These are phyloP conservation scores for Cichladusa arquata DNA, from an alignment of 2,113 vertebrate genomes.

Conservation along the genomic window DNA sequence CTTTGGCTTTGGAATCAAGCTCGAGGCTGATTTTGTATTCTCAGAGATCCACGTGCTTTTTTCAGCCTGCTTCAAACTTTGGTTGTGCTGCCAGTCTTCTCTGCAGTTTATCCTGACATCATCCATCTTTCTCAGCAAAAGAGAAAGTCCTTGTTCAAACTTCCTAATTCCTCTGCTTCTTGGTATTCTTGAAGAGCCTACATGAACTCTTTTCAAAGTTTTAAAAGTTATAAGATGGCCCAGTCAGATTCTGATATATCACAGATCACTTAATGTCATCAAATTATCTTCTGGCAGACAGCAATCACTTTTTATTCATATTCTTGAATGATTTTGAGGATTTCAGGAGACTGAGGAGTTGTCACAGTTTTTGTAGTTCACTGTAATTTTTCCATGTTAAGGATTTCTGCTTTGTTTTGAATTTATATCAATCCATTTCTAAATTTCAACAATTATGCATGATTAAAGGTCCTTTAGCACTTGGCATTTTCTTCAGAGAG, in stretches of 20 bases:
- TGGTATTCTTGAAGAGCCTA: not conserved
- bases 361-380: not conserved
- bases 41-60: not conserved
- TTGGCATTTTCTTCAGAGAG: conserved; percentile 4
- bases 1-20: not conserved
- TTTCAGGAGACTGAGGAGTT: not conserved
- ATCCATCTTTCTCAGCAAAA: not conserved
- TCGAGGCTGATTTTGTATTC: not conserved
- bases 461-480: not conserved
- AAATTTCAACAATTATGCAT: not conserved
- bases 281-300: not conserved
- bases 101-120: not conserved
- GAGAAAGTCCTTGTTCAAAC: not conserved
- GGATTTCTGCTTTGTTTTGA: not conserved
- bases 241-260: not conserved
- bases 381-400: not conserved
- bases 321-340: not conserved
- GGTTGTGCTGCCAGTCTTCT: not conserved
- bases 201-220: not conserved
- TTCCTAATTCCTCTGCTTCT: not conserved
- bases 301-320: not conserved
- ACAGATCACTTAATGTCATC: not conserved
- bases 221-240: not conserved
- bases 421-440: not conserved
- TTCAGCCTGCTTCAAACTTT: not conserved